Base-by-base conservation (phyloP, 2,113 vertebrate species). In the Scomber japonicus region DNA sequence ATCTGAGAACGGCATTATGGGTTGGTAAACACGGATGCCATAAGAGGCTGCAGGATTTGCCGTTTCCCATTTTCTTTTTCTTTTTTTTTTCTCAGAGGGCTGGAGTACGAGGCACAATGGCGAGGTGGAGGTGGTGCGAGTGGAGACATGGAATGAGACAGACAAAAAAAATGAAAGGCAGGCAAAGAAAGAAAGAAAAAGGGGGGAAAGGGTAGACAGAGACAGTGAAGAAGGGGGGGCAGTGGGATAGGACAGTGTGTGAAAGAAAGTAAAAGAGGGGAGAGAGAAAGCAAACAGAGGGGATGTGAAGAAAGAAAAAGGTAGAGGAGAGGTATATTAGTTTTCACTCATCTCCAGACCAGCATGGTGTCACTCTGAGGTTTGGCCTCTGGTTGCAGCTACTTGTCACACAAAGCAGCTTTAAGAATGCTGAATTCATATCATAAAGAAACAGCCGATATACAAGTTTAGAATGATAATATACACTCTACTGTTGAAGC, bases 1-100 rank as follows among this genome's bases (percentile, higher is more conserved):
- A 95, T 94, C 91, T 87, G 82, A 86, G 87, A 92, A 92, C 77
- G 67, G 90, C 84, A 95, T 95, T 94, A 95, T 94, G 87, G 90
- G 91, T 89, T 93, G 89, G 92, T 95, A 94, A 95, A 95, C 93
- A 94, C 67, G 76, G 87, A 89, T 85, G 82, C 89, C 54, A 78
- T 90, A 87, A 93, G 91, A 93, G 90, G 90, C 90, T 85, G 81
- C 67, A 66, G 89, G 93, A 95, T 95, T 95, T 95, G 84, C 75
- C 51, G 55, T 87, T 93, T 91, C 82, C 87, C 91, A 80, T 90
- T 93, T 93, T 91, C 76, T 61, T 74, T 60, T 75, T 66, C 40
- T 64, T 74, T 49, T 60, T 12, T 44, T 55, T 70, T 16, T 75
- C 21, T 66, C 19, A 4, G 70, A 88, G 78, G 81, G 49, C 63